These are phyloP conservation scores for Harpegnathos saltator DNA, from an alignment of 1,140 invertebrate genomes.

Conservation along the genomic window DNA sequence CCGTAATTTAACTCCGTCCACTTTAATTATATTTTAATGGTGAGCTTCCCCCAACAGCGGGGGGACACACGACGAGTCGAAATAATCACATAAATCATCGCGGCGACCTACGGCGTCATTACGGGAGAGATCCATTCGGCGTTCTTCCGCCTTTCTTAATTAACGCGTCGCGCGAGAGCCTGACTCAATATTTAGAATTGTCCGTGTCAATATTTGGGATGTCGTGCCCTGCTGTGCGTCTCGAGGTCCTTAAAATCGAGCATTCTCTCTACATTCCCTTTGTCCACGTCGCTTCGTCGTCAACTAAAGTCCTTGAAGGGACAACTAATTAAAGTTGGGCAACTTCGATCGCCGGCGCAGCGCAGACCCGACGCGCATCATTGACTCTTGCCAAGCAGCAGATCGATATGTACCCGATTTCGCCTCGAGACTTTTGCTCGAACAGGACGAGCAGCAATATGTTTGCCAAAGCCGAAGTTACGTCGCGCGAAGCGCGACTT, in stretches of 20 bases:
- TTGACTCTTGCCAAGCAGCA: neutral
- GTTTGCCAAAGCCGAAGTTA: neutral
- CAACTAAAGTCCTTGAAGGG: slow-evolving; percentile 16
- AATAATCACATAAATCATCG: slow-evolving; percentile 40
- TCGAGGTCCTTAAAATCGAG: neutral
- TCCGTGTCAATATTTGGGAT: slow-evolving; percentile 32
- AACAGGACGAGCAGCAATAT: neutral
- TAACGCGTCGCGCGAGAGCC: too few relatives aligned
- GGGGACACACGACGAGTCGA: neutral
- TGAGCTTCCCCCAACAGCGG: neutral
- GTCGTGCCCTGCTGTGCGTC: neutral
- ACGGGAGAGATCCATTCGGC: neutral
- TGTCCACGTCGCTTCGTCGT: neutral
- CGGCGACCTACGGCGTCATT: neutral
- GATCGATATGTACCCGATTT: slow-evolving; percentile 41
- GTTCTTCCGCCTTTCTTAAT: slow-evolving; percentile 31
- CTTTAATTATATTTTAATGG: slow-evolving; percentile 25
- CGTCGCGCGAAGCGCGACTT: neutral
- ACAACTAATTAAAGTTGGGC: slow-evolving; percentile 30
- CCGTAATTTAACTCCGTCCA: neutral
- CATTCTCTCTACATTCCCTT: neutral
- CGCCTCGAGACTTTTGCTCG: neutral
- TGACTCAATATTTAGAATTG: too few relatives aligned
- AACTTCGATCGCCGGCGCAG: slow-evolving; percentile 42
- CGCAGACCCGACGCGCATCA: slow-evolving; percentile 1